Evolutionary conservation across 1,140 invertebrate species (phyloP).

Genomic region (Pseudomyrmex dendroicus): DNA sequence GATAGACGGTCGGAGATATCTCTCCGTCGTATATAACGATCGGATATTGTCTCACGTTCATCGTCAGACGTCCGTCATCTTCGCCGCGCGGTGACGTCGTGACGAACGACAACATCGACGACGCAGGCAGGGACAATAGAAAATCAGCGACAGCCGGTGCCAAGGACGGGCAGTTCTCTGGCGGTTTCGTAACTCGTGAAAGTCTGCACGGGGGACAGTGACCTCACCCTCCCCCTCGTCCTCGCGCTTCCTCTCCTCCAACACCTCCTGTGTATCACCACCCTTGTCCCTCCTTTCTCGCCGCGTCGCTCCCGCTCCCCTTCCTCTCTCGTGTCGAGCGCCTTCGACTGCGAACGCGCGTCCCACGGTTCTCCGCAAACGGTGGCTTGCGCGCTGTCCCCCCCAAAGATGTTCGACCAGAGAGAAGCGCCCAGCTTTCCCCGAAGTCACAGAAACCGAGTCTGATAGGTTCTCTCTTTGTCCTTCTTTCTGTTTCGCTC

Average conservation of each 20-base stretch:
- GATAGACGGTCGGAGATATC: background rate
- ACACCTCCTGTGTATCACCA: conserved; percentile 41
- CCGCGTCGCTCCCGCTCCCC: conserved; percentile 48
- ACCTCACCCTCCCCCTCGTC: conserved; percentile 80
- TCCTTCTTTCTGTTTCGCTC: conserved; percentile 44
- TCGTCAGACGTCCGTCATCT: conserved; percentile 28
- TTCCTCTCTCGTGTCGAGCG: conserved; percentile 51
- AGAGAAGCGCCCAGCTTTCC: conserved; percentile 60
- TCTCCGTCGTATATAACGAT: background rate
- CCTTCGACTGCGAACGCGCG: conserved; percentile 59
- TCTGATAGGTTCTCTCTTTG: conserved; percentile 3
- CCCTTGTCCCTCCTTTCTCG: conserved; percentile 22
- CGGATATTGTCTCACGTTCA: conserved; percentile 7
- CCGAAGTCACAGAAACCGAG: conserved; percentile 46
- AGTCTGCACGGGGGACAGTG: conserved; percentile 84
- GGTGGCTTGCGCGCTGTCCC: conserved; percentile 39
- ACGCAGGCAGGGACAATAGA: conserved; percentile 80
- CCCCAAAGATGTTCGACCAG: conserved; percentile 39
- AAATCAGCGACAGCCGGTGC: conserved; percentile 84
- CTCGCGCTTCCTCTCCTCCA: conserved; percentile 65
- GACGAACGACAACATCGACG: conserved; percentile 38
- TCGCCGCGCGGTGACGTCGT: conserved; percentile 26
- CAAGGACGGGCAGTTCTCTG: conserved; percentile 84
- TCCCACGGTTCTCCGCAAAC: conserved; percentile 58
- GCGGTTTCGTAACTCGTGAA: conserved; percentile 85